phyloP scores from a whole-genome alignment of 2,113 vertebrate species.

The Ahaetulla prasina region DNA sequence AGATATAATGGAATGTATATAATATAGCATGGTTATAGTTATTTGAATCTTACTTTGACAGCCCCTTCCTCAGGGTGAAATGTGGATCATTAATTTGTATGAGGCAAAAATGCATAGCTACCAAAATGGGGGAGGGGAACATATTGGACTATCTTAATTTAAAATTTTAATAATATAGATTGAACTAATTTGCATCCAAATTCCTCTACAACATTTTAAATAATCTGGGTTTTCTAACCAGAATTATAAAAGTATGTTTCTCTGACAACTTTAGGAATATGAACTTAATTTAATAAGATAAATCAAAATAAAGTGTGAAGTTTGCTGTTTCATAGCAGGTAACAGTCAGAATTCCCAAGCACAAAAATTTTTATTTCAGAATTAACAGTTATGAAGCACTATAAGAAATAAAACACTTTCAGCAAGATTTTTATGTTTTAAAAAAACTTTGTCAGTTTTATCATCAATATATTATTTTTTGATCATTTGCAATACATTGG shows the following conservation, averaged over 20 bases:
- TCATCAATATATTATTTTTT: not conserved
- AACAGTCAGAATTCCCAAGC: not conserved
- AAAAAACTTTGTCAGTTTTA: not conserved
- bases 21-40: not conserved
- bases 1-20: not conserved
- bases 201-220: not conserved
- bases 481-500: not conserved
- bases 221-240: not conserved
- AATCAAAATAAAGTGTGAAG: not conserved
- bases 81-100: not conserved
- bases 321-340: not conserved
- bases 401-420: not conserved
- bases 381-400: not conserved
- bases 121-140: not conserved
- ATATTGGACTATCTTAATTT: not conserved
- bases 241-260: fast-evolving
- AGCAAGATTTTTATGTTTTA: not conserved
- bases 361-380: not conserved
- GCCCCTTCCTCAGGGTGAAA: not conserved
- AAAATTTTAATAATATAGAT: not conserved
- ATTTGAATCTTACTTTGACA: not conserved
- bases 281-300: not conserved
- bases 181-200: fast-evolving
- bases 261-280: not conserved
- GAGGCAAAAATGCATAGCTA: not conserved